These are phyloP conservation scores for Agrochola litura DNA, from an alignment of 2,888 invertebrate species.

Conservation along the genomic window DNA sequence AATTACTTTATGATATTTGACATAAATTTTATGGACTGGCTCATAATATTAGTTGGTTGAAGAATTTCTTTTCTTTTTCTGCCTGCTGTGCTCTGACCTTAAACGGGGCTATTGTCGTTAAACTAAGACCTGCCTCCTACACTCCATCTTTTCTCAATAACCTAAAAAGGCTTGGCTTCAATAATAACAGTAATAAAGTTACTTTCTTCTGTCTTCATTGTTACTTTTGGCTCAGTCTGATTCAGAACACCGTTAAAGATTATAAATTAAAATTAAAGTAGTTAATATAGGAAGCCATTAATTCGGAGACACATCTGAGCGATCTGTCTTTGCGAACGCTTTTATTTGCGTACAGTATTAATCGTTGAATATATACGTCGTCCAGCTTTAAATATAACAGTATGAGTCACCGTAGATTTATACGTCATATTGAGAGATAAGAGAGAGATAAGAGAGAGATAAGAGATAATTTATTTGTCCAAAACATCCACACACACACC, in stretches of 20 bases:
- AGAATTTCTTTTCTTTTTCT: not conserved
- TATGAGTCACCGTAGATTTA: slow-evolving; percentile 42
- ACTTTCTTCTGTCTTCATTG: slow-evolving; percentile 23
- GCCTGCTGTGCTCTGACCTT: not conserved
- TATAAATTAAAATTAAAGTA: slow-evolving; percentile 1
- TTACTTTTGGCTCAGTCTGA: not conserved
- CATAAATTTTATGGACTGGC: not conserved
- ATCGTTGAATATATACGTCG: slow-evolving; percentile 46
- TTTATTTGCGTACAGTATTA: slow-evolving; percentile 40
- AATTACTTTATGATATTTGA: slow-evolving; percentile 28
- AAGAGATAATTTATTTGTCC: too few species aligned
- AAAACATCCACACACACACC: too few species aligned
- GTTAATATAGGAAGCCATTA: not conserved
- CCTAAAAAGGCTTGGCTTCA: not conserved
- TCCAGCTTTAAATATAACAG: slow-evolving; percentile 18
- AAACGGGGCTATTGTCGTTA: not conserved
- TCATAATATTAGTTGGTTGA: not conserved
- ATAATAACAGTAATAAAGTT: slow-evolving; percentile 1
- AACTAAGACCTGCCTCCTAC: slow-evolving; percentile 1
- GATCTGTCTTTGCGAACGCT: slow-evolving; percentile 30
- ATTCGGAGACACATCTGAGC: slow-evolving; percentile 38
- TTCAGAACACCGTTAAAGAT: not conserved
- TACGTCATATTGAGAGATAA: not conserved
- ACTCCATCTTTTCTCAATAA: not conserved
- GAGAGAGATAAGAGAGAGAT: too few species aligned